A percentile compares a stretch with the other conserved stretches of the same genome.
phyloP scores from a whole-genome alignment of 2,113 vertebrate species.

The Urocitellus parryii region DNA sequence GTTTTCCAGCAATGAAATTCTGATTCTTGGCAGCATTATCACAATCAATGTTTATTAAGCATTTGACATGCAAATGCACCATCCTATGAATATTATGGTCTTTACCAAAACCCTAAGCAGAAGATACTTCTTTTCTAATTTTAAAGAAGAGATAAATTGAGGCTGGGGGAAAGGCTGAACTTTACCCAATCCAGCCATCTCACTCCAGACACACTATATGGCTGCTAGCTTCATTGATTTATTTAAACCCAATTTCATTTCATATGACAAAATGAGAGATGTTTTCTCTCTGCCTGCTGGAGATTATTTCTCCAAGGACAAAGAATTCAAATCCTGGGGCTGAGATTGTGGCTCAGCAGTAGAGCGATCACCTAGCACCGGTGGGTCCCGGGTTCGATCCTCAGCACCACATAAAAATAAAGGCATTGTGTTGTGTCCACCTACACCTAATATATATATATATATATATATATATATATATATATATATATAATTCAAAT shows the following conservation, averaged over 20 bases:
- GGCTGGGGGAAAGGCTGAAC: neutral
- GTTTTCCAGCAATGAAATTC: constrained; percentile 45
- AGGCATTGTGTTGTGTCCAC: no score
- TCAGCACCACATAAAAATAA: no score
- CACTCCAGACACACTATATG: neutral
- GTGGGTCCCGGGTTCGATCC: no score
- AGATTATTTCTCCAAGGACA: neutral
- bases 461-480: no score
- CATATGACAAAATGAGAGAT: neutral
- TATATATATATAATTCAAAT: neutral
- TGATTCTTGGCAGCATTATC: neutral
- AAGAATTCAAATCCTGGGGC: neutral
- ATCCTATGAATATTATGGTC: neutral
- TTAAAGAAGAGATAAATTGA: neutral
- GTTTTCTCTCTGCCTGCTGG: neutral
- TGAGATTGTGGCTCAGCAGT: no score
- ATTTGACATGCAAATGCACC: neutral
- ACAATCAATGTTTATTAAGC: neutral
- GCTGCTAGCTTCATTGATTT: neutral
- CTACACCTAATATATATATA: no score
- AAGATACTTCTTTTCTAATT: neutral
- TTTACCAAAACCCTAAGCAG: no score
- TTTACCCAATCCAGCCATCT: neutral
- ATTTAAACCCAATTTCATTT: constrained; percentile 26
- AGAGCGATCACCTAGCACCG: no score